phyloP scores from a whole-genome alignment of 2,797 vertebrate genomes.

The Urophycis tenuis region DNA sequence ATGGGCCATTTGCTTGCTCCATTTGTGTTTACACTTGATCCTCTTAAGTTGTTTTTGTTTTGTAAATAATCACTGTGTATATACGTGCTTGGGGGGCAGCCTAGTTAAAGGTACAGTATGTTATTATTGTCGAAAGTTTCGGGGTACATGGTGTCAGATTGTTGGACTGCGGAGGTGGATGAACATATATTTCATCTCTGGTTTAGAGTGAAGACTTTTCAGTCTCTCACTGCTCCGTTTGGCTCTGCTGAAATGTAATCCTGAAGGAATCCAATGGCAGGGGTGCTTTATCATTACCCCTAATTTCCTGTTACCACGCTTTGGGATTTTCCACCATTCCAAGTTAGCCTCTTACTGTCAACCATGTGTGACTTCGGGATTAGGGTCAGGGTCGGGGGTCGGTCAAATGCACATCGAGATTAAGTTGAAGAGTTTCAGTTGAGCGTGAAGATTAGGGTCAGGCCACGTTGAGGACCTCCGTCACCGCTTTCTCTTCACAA shows the following conservation, averaged over 20 bases:
- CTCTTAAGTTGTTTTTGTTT: neutral
- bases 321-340: neutral
- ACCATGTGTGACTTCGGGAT: slow-evolving; percentile 32
- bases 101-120: neutral
- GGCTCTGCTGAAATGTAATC: no score
- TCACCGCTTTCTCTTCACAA: neutral
- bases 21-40: neutral
- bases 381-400: slow-evolving; percentile 31
- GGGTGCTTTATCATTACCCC: no score
- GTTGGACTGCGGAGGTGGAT: neutral
- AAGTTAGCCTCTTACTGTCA: slow-evolving; percentile 7
- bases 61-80: neutral
- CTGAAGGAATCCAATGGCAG: no score
- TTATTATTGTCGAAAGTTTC: neutral
- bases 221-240: no score
- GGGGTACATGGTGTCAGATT: neutral
- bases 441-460: slow-evolving; percentile 8
- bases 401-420: slow-evolving; percentile 26
- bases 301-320: neutral
- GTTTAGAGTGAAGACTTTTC: neutral
- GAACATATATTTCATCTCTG: neutral
- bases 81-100: neutral
- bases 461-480: neutral
- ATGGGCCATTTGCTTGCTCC: neutral
- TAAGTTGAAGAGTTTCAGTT: slow-evolving; percentile 29